Base-by-base conservation (phyloP, 92 coral and sea anemone genomes). In the Desmophyllum pertusum region DNA sequence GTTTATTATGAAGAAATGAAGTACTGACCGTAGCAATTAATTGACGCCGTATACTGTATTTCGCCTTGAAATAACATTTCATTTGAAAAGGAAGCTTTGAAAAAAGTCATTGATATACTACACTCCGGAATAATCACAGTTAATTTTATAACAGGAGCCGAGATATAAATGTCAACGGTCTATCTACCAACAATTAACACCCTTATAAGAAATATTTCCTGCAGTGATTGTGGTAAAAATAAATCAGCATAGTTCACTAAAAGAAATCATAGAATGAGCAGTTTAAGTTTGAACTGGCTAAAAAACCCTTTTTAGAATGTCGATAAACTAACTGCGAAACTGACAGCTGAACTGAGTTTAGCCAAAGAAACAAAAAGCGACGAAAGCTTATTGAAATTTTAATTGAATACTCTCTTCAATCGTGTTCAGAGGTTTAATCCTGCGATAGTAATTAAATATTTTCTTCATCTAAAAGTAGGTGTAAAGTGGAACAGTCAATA, bases 131-230 rank as follows among this genome's bases (percentile, higher is more conserved):
- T n/a, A n/a, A n/a, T n/a, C n/a, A n/a, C n/a, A n/a, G n/a, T n/a
- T n/a, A n/a, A n/a, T n/a, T n/a, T n/a, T n/a, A n/a, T n/a, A n/a
- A n/a, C n/a, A n/a, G n/a, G n/a, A n/a, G n/a, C n/a, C n/a, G n/a
- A n/a, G n/a, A n/a, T n/a, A n/a, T n/a, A 31, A 72, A 27, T 41
- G 19, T 29, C 14, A 4, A 25, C 15, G 15, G 61, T 13, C 13
- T 25, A 75, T 27, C 61, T 74, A 40, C 40, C 53, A 46, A 74
- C 78, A 45, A 33, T 75, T 75, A 75, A 3, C 46, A 51, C 79
- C 66, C 5, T 37, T 30, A 9, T 21, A 23, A 23, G n/a, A 38
- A 33, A 36, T 0, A 53, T 25, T 13, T 29, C 14, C 14, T 23
- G n/a, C n/a, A n/a, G n/a, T n/a, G 6, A 53, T n/a, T 75, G 33